Percentiles rank a stretch among this genome's conserved stretches.
Conservation (phyloP, 2,113 vertebrate genomes). For the Eretmochelys imbricata region DNA sequence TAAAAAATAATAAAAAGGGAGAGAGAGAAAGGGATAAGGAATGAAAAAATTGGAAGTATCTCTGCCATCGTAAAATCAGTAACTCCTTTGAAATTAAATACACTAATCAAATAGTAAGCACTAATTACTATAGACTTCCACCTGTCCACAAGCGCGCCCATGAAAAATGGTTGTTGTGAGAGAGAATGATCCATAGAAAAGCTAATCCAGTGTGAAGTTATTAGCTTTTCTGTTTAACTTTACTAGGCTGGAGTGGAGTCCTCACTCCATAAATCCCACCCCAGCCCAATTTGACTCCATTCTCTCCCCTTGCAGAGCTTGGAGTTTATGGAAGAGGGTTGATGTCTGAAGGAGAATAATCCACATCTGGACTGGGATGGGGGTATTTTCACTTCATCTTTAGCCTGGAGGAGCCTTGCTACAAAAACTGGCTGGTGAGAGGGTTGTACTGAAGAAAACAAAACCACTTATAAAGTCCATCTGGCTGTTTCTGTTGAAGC, state of each 20-base stretch:
- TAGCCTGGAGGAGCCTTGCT: not conserved
- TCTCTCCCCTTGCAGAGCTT: not conserved
- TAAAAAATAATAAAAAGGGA: not conserved
- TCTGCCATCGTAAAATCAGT: too few species aligned
- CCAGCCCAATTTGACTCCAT: not conserved
- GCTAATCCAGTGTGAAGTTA: not conserved
- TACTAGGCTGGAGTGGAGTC: not conserved
- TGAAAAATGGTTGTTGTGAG: not conserved
- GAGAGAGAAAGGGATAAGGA: too few species aligned
- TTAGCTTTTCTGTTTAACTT: not conserved
- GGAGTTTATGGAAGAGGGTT: too few species aligned
- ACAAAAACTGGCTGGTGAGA: not conserved
- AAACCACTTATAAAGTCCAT: not conserved
- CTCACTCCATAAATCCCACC: too few species aligned
- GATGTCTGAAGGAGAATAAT: not conserved
- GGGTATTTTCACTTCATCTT: not conserved
- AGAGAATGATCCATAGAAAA: not conserved
- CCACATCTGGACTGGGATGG: not conserved
- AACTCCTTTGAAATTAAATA: too few species aligned
- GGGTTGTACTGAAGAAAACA: not conserved
- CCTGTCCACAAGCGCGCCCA: not conserved
- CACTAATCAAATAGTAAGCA: too few species aligned
- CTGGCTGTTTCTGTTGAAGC: not conserved
- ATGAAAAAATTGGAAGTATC: too few species aligned
- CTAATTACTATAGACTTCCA: not conserved